A percentile compares a stretch with the other conserved stretches of the same genome.
phyloP scores from a whole-genome alignment of 1,140 invertebrate genomes.

The Penaeus chinensis region DNA sequence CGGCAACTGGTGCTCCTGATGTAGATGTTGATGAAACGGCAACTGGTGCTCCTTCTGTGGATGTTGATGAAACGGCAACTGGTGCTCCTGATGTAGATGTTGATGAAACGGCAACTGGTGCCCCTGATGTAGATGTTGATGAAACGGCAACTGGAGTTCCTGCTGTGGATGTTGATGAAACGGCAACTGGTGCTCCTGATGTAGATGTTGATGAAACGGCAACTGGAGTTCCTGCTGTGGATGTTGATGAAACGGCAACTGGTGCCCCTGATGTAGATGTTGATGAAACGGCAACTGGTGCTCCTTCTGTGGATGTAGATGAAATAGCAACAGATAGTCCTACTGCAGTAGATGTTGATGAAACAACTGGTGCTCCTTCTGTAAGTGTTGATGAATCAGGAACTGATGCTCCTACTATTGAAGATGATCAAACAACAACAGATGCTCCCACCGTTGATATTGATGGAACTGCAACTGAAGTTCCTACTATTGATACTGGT shows the following conservation, averaged over 20 bases:
- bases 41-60: too few relatives aligned
- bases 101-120: too few relatives aligned
- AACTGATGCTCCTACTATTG: slow-evolving; percentile 8
- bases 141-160: too few relatives aligned
- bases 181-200: neutral
- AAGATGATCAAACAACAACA: neutral
- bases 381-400: neutral
- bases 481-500: neutral
- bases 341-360: neutral
- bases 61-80: too few relatives aligned
- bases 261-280: neutral
- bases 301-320: neutral
- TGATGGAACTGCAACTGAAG: slow-evolving; percentile 6
- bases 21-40: too few relatives aligned
- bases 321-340: slow-evolving; percentile 1
- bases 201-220: neutral
- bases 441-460: neutral
- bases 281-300: neutral
- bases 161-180: neutral
- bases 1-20: too few relatives aligned
- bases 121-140: too few relatives aligned
- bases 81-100: too few relatives aligned
- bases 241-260: neutral
- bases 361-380: neutral
- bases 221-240: neutral